Base-by-base conservation (phyloP, 64 coral and sea anemone genomes). In the Montipora foliosa region DNA sequence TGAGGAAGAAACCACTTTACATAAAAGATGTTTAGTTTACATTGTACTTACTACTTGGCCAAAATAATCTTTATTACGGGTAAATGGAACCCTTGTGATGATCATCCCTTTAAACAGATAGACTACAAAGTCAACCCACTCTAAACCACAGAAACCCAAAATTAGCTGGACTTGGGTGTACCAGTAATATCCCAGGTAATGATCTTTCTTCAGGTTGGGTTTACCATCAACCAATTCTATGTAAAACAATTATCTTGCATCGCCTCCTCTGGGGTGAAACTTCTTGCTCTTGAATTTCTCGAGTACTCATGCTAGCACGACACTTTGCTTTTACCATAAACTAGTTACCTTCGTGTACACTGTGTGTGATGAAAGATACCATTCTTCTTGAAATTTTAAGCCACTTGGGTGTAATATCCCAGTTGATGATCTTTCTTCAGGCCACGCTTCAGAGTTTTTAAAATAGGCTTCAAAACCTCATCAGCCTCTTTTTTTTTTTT, bases 221-320 rank as follows among this genome's bases (percentile, higher is more conserved):
- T 75, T 92, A 8, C 79, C 90, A 92, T 92, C 79, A 11, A 50
- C 19, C 37, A 92, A 73, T 52, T 87, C 82, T 68, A 87, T 80
- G 46, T 94, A 94, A 72, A 94, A 94, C 85, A 55, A 88, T 87
- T 47, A 68, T 81, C 92, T 16, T 87, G 67, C 21, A 94, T 70
- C 10, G 48, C 44, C 22, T 94, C 44, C 25, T 88, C 50, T 88
- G 92, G 92, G 22, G 37, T 37, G 37, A 37, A 37, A 2, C 37
- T 37, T 37, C 37, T 37, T 37, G 37, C 2, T 37, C 37, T 37
- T 37, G 37, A 37, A 37, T 37, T 37, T 37, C 37, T 37, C 37
- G 37, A 37, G 1, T 70, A 5, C 67, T 70, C 70, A 74, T 74
- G 19, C 70, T 74, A 22, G 70, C 70, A 7, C 70, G 70, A 74